Evolutionary conservation across 2,797 vertebrate genomes (phyloP).

Genomic region (Phalanger gymnotis): DNA sequence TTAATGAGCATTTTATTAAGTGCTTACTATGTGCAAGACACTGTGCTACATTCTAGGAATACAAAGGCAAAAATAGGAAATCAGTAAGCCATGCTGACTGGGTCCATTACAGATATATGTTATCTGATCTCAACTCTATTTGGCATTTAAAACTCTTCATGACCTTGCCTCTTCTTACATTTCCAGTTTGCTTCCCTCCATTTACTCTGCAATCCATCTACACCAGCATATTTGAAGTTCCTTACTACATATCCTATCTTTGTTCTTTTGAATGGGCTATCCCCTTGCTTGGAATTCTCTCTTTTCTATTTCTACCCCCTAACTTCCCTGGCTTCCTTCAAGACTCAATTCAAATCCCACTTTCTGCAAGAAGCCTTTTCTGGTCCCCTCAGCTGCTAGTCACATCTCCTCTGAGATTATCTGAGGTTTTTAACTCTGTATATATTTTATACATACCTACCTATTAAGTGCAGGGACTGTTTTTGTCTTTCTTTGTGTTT

Average conservation of each 20-base stretch:
- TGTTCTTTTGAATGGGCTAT: not conserved
- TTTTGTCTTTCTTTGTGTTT: not conserved
- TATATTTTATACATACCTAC: not conserved
- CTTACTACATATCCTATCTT: not conserved
- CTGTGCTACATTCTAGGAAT: not conserved
- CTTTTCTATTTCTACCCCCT: not conserved
- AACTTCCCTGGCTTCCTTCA: too few species aligned
- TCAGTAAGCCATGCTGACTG: not conserved
- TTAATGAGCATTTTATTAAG: not conserved
- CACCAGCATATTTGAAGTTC: not conserved
- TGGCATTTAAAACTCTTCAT: not conserved
- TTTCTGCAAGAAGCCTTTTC: not conserved
- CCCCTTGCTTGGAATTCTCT: not conserved
- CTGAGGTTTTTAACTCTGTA: not conserved
- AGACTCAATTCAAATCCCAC: not conserved
- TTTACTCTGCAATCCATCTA: not conserved
- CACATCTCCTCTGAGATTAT: not conserved
- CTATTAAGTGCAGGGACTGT: not conserved
- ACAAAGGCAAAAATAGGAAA: not conserved
- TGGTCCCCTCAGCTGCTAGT: not conserved
- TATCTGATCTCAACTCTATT: not conserved
- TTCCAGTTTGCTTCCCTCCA: not conserved
- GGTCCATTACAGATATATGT: not conserved
- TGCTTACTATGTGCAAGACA: not conserved
- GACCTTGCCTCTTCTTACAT: not conserved